Base-by-base conservation (phyloP, 37 sponge, comb jelly and placozoan genomes). In the Spongilla lacustris region DNA sequence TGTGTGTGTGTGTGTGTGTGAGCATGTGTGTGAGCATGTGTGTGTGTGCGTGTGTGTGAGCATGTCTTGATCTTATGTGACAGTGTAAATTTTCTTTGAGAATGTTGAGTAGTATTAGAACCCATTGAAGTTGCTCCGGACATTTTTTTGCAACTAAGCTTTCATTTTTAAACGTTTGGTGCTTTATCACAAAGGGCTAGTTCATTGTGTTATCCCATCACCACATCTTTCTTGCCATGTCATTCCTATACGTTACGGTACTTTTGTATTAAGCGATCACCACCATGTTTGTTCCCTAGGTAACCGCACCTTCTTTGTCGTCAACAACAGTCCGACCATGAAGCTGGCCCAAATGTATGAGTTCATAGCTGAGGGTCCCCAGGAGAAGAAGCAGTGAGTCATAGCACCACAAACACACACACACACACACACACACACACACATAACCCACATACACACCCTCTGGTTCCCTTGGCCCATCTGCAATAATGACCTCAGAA, bases 331-430 rank as follows among this genome's bases (percentile, higher is more conserved):
- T 41, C 73, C 27, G 13, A 77, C 84, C 49, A 84, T 91, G 84
- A 86, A 87, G 78, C 30, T 78, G 77, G 92, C 95, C 32, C 87
- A 88, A 41, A 87, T 91, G 95, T 91, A 94, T 36, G 92, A 95
- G 82, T 83, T 89, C 74, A 80, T 68, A 1, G 90, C 90, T 32
- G 95, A 91, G 73, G 78, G 72, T 1, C 72, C 86, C 23, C 71
- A n/a, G 41, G 89, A 88, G 67, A 94, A 91, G 89, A 85, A 84
- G 67, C 77, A 73, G 85, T 92, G 35, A 92, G 84, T 85, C 32
- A 74, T n/a, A n/a, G n/a, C n/a, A n/a, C n/a, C n/a, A n/a, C n/a
- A n/a, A n/a, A n/a, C n/a, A n/a, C n/a, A n/a, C n/a, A n/a, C n/a
- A n/a, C n/a, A n/a, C n/a, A n/a, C n/a, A n/a, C n/a, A n/a, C n/a